Evolutionary conservation across 1,140 invertebrate species (phyloP), one percentile per base, ranked within the genome.

Genomic region (Arion vulgaris): DNA sequence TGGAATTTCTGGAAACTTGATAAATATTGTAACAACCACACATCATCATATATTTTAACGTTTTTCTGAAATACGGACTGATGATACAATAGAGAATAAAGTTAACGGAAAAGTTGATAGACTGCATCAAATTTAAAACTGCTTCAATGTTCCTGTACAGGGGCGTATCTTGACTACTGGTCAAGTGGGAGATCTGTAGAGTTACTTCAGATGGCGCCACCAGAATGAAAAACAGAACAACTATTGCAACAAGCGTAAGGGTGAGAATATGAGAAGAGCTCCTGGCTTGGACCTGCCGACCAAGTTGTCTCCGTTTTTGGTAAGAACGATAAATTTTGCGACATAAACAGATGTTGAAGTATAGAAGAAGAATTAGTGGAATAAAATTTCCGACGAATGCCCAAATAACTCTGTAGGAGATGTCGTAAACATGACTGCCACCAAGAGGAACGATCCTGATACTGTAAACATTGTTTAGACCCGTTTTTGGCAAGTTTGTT

Each of bases 171-270:
- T 88, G 83, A 4, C 83, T 86, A 69, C 87, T 85, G 49, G 84
- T 85, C 36, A 89, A 83, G 38, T 86, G 71, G 1, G 87, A 85
- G 15, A 88, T 84, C 53, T 88, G 86, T 49, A 91, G 87, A 1
- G 91, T 87, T 53, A 90, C 87, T 81, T 92, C 91, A 0, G 90
- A 91, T 19, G 91, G 91, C 0, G 91, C 91, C 26, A 92, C 91
- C 2, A 92, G 84, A 28, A 91, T 88, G 72, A 91, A 86, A 75
- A 92, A 92, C 90, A 92, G 90, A 17, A 91, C 86, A 15, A 92
- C 89, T 26, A 92, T 91, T 39, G 88, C 88, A 13, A 92, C 87
- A 0, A 92, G 86, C 0, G 90, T 92, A 26, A 91, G 84, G 13
- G 91, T 92, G 13, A 92, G 81, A 0, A 88, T 88, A 66, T 89